These are phyloP conservation scores for Gymnosoma rotundatum DNA, from an alignment of 2,888 invertebrate genomes.

Conservation along the genomic window DNA sequence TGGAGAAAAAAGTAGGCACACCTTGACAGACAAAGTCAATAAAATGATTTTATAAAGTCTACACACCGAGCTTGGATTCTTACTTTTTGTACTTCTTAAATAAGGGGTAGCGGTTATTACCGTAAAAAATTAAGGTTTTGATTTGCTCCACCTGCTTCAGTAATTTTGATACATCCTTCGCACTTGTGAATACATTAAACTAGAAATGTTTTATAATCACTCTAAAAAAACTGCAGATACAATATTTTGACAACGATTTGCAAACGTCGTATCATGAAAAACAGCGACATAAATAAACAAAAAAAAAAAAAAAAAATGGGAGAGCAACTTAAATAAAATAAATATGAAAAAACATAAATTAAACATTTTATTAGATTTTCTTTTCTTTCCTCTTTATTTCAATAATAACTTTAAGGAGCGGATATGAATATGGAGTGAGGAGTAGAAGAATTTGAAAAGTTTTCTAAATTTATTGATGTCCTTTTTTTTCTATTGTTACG, in stretches of 20 bases:
- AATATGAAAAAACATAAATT: constrained; percentile 63
- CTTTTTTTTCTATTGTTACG: constrained; percentile 36
- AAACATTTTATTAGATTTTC: constrained; percentile 67
- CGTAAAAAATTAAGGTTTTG: too few relatives aligned
- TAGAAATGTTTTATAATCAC: constrained; percentile 58
- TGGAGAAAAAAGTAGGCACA: too few relatives aligned
- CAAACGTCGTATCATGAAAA: constrained; percentile 37
- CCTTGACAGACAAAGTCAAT: too few relatives aligned
- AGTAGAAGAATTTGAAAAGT: constrained; percentile 55
- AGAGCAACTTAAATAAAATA: constrained; percentile 16
- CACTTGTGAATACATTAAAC: constrained; percentile 9
- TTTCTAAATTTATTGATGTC: constrained; percentile 65
- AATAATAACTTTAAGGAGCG: background rate
- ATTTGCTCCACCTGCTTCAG: background rate
- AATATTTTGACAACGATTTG: constrained; percentile 67
- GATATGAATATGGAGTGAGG: constrained; percentile 19
- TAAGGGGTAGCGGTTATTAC: too few relatives aligned
- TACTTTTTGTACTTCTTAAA: too few relatives aligned
- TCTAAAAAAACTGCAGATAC: constrained; percentile 42
- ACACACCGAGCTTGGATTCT: too few relatives aligned
- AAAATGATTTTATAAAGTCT: too few relatives aligned
- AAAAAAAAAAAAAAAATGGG: constrained; percentile 9
- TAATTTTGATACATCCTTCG: background rate
- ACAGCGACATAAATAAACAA: constrained; percentile 30
- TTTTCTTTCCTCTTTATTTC: constrained; percentile 2